Percentiles rank a stretch among this genome's conserved stretches.
Evolutionary conservation across 2,797 vertebrate genomes (phyloP).

Genomic region (Varecia variegata): DNA sequence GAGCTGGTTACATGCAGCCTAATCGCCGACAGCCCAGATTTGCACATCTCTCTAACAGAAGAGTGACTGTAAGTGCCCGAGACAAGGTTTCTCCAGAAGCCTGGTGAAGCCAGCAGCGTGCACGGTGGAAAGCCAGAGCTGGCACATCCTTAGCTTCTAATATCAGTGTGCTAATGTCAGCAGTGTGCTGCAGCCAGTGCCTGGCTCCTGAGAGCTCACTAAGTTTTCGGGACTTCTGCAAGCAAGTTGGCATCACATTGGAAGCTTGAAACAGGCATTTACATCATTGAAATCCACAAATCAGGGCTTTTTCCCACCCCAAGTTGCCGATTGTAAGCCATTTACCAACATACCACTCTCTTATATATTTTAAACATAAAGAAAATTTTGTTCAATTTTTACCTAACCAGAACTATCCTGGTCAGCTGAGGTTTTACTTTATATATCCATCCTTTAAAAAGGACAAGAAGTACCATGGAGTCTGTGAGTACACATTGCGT

Average conservation of each 20-base stretch:
- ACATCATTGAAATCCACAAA: not conserved
- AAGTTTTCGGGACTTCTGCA: not conserved
- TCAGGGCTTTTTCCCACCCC: not conserved
- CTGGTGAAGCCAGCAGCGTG: fast-evolving
- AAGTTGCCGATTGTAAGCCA: not conserved
- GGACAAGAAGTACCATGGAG: conserved; percentile 18
- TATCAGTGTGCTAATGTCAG: not conserved
- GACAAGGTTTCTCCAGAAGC: not conserved
- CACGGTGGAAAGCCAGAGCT: not conserved
- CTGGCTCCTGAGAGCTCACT: not conserved
- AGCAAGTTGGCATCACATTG: not conserved
- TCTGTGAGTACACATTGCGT: not conserved
- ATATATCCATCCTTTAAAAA: conserved; percentile 42
- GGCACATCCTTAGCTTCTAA: not conserved
- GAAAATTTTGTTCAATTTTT: not conserved
- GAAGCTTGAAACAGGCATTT: not conserved
- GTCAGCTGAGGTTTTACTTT: conserved; percentile 14
- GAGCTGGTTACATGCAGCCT: not conserved
- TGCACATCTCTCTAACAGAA: not conserved
- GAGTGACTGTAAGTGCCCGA: not conserved
- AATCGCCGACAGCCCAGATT: not conserved
- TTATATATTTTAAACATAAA: not conserved
- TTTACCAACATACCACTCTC: not conserved
- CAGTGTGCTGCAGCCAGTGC: not conserved
- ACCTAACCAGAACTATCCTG: not conserved